Evolutionary conservation across 2,113 vertebrate species (phyloP), one percentile per base, ranked within the genome.

Genomic region (Triplophysa rosa): DNA sequence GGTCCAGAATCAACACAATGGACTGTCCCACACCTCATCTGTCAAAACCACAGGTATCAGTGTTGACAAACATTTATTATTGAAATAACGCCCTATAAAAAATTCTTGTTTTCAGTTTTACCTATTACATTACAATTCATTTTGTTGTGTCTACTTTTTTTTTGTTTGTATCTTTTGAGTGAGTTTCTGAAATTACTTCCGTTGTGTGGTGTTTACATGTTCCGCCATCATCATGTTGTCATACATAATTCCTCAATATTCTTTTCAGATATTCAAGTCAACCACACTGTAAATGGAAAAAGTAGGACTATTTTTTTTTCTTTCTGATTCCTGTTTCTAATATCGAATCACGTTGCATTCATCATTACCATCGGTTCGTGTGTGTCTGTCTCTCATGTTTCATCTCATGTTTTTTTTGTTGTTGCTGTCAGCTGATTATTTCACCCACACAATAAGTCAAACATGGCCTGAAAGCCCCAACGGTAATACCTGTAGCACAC

Each of bases 41-140:
- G 49, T 92, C 49, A 95, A 92, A 85, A 89, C 90, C 42, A 81
- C 93, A 88, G 96, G 97, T 98, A 87, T 84, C n/a, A 2, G 11
- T 74, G 37, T 47, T 7, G 54, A 56, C 10, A 33, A n/a, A n/a
- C n/a, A n/a, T n/a, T n/a, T n/a, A n/a, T n/a, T n/a, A n/a, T n/a
- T n/a, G n/a, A n/a, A n/a, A n/a, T n/a, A n/a, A n/a, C n/a, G n/a
- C n/a, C n/a, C 26, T 2, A 24, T 3, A 24, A 68, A 47, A 2
- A 68, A n/a, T n/a, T n/a, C n/a, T n/a, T 11, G 26, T 29, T 29
- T 29, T 2, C 26, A 3, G 2, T 29, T 29, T 29, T 2, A 29
- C 26, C 26, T 4, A 42, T 8, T 42, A 8, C 9, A 42, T 42
- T 16, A 12, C 45, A 12, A 49, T 49, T 14, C 47, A 52, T 52